Conservation (phyloP, 2,113 vertebrate species). For the Rhinoderma darwinii region DNA sequence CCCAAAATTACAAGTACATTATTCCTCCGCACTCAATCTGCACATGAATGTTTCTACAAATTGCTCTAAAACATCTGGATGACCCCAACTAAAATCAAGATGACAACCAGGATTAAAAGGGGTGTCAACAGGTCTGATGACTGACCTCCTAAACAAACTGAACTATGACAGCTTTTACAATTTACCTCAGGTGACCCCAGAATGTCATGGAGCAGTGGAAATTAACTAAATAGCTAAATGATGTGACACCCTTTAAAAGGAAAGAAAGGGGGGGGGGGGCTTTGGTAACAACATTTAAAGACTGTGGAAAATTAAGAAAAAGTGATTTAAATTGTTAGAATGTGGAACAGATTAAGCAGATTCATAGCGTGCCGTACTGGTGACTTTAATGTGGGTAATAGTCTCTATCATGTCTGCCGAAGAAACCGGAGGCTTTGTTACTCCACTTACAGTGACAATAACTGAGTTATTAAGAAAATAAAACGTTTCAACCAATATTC, state of each 20-base stretch:
- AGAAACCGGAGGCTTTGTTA: background rate
- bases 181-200: slow-evolving; percentile 45
- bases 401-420: background rate
- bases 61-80: slow-evolving; percentile 55
- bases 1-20: slow-evolving; percentile 41
- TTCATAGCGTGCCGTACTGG: background rate
- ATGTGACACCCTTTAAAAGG: background rate
- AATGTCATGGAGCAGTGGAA: background rate
- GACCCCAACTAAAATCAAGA: slow-evolving; percentile 40
- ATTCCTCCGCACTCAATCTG: slow-evolving; percentile 15
- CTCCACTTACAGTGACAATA: background rate
- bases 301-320: background rate
- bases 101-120: slow-evolving; percentile 40
- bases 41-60: slow-evolving; percentile 41
- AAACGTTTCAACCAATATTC: background rate
- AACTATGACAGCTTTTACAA: slow-evolving; percentile 29
- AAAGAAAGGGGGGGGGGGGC: background rate
- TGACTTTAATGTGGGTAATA: slow-evolving; percentile 4
- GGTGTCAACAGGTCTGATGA: slow-evolving; percentile 23
- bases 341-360: slow-evolving; percentile 13
- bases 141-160: slow-evolving; percentile 29
- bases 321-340: slow-evolving; percentile 7
- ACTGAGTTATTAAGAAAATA: background rate
- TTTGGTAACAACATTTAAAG: background rate
- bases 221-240: slow-evolving; percentile 8